phyloP scores from a whole-genome alignment of 2,113 vertebrate species.

The Coptodon bakossiorum region DNA sequence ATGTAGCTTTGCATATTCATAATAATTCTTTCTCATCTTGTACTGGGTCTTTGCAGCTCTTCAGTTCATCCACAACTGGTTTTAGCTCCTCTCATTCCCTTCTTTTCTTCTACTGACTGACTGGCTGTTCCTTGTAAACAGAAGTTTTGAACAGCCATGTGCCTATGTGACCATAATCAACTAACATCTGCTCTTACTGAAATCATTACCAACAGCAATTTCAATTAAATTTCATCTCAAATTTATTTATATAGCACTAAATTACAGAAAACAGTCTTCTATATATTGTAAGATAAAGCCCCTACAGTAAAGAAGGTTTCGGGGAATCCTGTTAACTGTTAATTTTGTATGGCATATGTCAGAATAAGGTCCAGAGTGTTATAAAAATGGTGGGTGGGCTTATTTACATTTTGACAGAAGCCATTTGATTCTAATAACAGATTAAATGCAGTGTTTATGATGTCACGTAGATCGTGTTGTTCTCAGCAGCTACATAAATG shows the following conservation, averaged over 20 bases:
- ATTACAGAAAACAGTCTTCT: neutral
- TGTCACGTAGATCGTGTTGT: accelerated
- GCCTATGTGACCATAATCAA: accelerated
- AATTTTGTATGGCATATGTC: neutral
- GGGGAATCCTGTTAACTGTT: neutral
- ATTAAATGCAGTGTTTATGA: neutral
- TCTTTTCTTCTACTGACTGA: accelerated
- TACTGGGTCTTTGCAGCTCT: neutral
- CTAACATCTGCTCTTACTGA: neutral
- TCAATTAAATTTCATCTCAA: neutral
- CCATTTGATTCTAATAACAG: neutral
- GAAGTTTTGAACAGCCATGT: accelerated
- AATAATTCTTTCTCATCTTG: neutral
- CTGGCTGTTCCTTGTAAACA: neutral
- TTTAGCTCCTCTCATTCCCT: neutral
- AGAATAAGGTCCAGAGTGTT: neutral
- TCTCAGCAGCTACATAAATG: neutral
- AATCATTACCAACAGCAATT: neutral
- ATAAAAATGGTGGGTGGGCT: neutral
- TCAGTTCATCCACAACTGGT: neutral
- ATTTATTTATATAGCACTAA: accelerated
- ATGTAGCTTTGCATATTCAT: neutral
- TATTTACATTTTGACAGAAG: neutral
- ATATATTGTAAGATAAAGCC: neutral
- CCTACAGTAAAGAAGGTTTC: neutral